Conservation (phyloP, 2,797 vertebrate species). For the Chelonia mydas region DNA sequence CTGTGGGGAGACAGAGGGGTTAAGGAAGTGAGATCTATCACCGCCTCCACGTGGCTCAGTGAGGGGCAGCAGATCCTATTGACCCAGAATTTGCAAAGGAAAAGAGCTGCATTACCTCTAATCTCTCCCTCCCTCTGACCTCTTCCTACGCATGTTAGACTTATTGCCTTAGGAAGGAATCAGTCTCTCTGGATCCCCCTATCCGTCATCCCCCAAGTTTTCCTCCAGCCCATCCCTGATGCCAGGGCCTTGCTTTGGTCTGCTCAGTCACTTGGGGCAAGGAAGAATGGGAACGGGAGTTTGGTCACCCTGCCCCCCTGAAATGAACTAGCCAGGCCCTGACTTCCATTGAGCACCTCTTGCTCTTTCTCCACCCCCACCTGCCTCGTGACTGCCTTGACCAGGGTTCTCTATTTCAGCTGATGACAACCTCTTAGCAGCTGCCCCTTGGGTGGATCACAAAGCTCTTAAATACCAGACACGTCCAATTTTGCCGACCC, state of each 20-base stretch:
- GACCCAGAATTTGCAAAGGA: neutral
- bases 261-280: neutral
- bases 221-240: neutral
- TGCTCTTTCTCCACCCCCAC: too few relatives aligned
- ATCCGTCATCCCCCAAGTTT: too few relatives aligned
- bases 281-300: neutral
- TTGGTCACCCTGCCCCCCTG: neutral
- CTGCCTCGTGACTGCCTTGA: too few relatives aligned
- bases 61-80: neutral
- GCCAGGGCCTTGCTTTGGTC: neutral
- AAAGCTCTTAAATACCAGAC: neutral
- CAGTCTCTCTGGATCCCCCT: neutral
- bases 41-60: neutral
- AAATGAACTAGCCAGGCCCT: neutral
- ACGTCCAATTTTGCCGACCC: neutral
- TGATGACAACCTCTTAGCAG: neutral
- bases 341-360: neutral
- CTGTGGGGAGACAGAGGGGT: neutral
- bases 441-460: neutral
- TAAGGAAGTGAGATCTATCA: neutral
- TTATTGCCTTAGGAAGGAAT: neutral
- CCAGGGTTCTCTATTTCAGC: neutral
- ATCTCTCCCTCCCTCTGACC: neutral
- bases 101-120: neutral
- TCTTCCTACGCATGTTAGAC: neutral